Evolutionary conservation across 1,140 invertebrate genomes (phyloP), one percentile per base, ranked within the genome.

Genomic region (Drosophila saltans): DNA sequence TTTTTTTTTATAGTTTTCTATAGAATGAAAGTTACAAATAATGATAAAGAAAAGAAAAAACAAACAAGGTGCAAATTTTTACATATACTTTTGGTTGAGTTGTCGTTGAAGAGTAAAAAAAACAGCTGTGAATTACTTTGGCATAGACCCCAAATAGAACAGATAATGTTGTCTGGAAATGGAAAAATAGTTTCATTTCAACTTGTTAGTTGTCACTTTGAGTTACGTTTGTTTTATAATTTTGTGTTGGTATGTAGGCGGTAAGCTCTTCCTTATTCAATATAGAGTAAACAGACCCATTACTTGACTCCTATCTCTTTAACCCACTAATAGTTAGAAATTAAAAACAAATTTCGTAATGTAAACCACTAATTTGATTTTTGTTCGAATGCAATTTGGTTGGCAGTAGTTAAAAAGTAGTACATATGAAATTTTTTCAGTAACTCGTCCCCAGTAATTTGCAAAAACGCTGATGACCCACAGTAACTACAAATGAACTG

Each of bases 401-500:
- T 16, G 6, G 33, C 3, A 36, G 33, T 7, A 36, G 33, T 36
- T 36, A 6, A 6, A 36, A 36, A 36, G 6, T 36, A 36, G 6
- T 6, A 36, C 33, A 36, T 36, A 36, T 36, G 6, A n/a, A n/a
- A n/a, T n/a, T n/a, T 28, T 36, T 28, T 3, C 30, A 63, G 65
- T 71, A 36, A 1, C 6, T 36, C 69, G 48, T 58, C 61, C 48
- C 62, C 33, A 66, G 61, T 66, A 73, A 77, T 69, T 70, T 74
- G 45, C 36, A 24, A 36, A 33, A n/a, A 58, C 55, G 1, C 30
- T 62, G 16, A 28, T 48, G 43, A 41, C n/a, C 39, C 39, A 72
- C 48, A 75, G 48, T 43, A 66, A 66, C 36, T 66, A 58, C 36
- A 72, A 80, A 76, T 72, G 36, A 66, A 7, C 45, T 66, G 72